phyloP scores from a whole-genome alignment of 2,888 invertebrate species.

The Pollenia angustigena region DNA sequence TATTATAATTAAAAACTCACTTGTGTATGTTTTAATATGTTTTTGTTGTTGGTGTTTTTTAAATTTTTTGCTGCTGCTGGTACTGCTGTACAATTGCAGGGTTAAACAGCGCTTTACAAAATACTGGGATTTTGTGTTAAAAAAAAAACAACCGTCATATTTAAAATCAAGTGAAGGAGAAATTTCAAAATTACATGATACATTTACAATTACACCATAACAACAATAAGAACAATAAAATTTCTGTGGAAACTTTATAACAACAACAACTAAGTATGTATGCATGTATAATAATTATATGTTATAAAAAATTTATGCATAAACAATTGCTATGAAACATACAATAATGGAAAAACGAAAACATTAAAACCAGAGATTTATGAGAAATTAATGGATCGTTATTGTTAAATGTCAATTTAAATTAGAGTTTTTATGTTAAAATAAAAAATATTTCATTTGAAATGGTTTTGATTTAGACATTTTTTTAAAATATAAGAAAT shows the following conservation, averaged over 20 bases:
- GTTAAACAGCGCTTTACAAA: not conserved
- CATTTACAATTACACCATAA: constrained; percentile 6
- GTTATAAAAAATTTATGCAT: constrained; percentile 39
- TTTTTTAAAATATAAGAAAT: not conserved
- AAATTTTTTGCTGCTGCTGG: not conserved
- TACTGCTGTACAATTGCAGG: not conserved
- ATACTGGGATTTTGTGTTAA: not conserved
- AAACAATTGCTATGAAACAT: constrained; percentile 28
- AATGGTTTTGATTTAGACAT: not conserved
- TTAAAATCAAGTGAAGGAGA: constrained; percentile 24
- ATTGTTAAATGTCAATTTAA: constrained; percentile 9
- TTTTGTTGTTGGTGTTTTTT: not conserved
- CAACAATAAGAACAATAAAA: not conserved
- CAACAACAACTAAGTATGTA: not conserved
- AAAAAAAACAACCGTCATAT: constrained; percentile 5
- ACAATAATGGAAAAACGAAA: constrained; percentile 4
- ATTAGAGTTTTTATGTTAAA: not conserved
- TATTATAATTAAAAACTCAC: constrained; percentile 76
- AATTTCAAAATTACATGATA: constrained; percentile 49
- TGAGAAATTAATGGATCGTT: constrained; percentile 33
- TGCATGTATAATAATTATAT: constrained; percentile 26
- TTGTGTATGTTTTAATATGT: constrained; percentile 65
- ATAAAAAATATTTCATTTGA: not conserved
- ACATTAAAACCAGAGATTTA: constrained; percentile 29
- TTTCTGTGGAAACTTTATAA: not conserved